Evolutionary conservation across 2,888 invertebrate genomes (phyloP).

Genomic region (Shargacucullia verbasci): DNA sequence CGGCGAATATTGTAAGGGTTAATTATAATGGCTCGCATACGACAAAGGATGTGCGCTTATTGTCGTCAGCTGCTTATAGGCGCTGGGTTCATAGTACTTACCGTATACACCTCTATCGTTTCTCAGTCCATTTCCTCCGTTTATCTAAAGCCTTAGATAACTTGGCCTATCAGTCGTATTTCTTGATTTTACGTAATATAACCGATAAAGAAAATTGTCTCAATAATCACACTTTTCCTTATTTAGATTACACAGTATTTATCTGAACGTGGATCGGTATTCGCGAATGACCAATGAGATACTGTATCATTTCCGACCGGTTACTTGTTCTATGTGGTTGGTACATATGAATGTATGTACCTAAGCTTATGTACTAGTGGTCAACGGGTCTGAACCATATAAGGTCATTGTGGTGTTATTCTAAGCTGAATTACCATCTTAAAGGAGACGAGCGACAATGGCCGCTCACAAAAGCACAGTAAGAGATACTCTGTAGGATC

Average conservation of each 20-base stretch:
- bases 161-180: conserved; percentile 15
- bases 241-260: conserved; percentile 42
- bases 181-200: conserved; percentile 44
- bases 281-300: conserved; percentile 24
- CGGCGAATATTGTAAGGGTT: conserved; percentile 68
- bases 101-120: conserved; percentile 7
- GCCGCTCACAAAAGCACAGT: conserved; percentile 63
- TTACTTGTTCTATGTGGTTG: conserved; percentile 17
- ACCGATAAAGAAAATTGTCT: conserved; percentile 26
- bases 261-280: conserved; percentile 13
- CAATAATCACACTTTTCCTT: conserved; percentile 36
- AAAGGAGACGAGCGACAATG: conserved; percentile 72
- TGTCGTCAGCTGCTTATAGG: conserved; percentile 49
- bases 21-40: conserved; percentile 59
- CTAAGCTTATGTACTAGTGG: conserved; percentile 33
- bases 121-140: conserved; percentile 13
- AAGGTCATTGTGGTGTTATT: conserved; percentile 64
- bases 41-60: conserved; percentile 54
- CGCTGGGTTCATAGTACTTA: conserved; percentile 25
- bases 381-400: conserved; percentile 52
- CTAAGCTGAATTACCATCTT: conserved; percentile 77
- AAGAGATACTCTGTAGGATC: conserved; percentile 59
- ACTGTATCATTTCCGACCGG: conserved; percentile 29
- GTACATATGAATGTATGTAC: conserved; percentile 10
- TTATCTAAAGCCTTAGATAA: conserved; percentile 6